Base-by-base conservation (phyloP, 1,140 invertebrate genomes). In the Brachionus paranguensis region DNA sequence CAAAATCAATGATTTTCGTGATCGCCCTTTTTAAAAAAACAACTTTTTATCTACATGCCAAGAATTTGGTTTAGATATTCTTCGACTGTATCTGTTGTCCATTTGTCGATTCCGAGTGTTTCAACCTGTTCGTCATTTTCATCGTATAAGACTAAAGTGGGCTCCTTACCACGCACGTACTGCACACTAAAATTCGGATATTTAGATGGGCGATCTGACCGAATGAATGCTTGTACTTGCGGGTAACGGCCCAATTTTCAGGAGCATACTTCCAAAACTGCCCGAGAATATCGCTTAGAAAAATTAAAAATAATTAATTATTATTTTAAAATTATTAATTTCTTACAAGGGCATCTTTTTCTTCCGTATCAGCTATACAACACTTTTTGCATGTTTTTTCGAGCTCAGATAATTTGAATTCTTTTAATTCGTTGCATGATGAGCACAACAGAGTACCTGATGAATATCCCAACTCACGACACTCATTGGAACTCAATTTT, bases 211-310 rank as follows among this genome's bases (percentile, higher is more conserved):
- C 92, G 90, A 84, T 96, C 94, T 90, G 95, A 94, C 89, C 95
- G 96, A 60, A 96, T 93, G 70, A 47, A 83, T 50, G 55, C 92
- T 92, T 96, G 94, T 86, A 97, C 96, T 91, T 97, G 96, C 65
- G 96, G 95, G 92, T 95, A 97, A 47, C 94, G 93, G 84, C 94
- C 94, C 91, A 96, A 96, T 91, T 97, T 97, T 89, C 96, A 97
- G 85, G 94, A 95, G 88, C 95, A 97, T 0, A 97, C 94, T 92
- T 96, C 94, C 33, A 97, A 89, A 68, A 95, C 92, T 14, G 95
- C 95, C 89, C 93, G 94, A 11, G 94, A 93, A 89, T 95, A 96
- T 65, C 92, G 92, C 87, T 88, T 53, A 64, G 10, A 37, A 12
- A 33, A n/a, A 24, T 78, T n/a, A 84, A 83, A 47, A 78, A 72